These are phyloP conservation scores for Chrysaora quinquecirrha DNA, from an alignment of 30 jellyfish, hydroid and myxozoan species.

Conservation along the genomic window DNA sequence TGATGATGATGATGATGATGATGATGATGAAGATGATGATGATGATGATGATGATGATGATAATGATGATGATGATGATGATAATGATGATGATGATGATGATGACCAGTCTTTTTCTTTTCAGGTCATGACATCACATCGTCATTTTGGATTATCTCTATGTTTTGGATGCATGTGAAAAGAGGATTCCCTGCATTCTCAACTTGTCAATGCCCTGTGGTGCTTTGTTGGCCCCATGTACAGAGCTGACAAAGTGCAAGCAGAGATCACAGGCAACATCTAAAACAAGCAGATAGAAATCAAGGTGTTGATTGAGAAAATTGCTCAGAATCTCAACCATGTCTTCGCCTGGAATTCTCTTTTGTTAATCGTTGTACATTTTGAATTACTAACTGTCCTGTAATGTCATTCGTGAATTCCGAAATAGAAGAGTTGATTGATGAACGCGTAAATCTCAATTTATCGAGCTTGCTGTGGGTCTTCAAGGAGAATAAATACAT, in stretches of 20 bases:
- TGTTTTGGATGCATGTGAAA: background rate
- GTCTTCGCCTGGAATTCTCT: background rate
- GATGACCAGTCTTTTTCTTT: too few relatives aligned
- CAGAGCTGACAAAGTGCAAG: background rate
- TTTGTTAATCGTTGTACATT: background rate
- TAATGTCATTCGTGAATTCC: background rate
- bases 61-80: too few relatives aligned
- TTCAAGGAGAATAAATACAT: background rate
- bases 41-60: too few relatives aligned
- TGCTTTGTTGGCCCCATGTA: background rate
- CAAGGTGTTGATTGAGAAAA: background rate
- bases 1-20: too few relatives aligned
- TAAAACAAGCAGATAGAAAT: too few relatives aligned
- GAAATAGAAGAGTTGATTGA: background rate
- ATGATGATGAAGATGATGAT: too few relatives aligned
- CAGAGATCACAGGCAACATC: background rate
- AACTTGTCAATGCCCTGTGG: background rate
- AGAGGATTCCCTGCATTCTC: background rate
- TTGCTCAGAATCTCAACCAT: background rate
- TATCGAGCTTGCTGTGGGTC: background rate
- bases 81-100: too few relatives aligned
- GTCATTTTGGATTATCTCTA: too few relatives aligned
- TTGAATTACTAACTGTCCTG: background rate
- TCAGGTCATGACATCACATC: too few relatives aligned
- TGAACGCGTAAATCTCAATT: background rate